phyloP scores from a whole-genome alignment of 2,888 invertebrate species.

The Melinaea marsaeus region DNA sequence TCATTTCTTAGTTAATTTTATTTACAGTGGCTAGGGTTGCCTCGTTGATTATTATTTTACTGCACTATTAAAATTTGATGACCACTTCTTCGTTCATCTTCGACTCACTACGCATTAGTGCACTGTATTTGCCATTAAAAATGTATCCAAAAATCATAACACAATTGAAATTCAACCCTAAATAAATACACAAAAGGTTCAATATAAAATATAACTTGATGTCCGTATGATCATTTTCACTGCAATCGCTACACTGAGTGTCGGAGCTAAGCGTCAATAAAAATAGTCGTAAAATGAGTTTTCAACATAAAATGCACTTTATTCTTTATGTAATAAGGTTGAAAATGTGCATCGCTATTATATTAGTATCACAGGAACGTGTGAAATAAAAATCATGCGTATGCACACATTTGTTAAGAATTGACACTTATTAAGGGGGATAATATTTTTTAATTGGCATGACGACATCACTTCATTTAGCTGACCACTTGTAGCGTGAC shows the following conservation, averaged over 20 bases:
- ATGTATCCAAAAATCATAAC: constrained; percentile 22
- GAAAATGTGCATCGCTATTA: constrained; percentile 33
- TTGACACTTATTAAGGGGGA: constrained; percentile 77
- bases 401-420: constrained; percentile 77
- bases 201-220: constrained; percentile 38
- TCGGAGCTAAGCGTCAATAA: constrained; percentile 75
- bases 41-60: constrained; percentile 77
- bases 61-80: constrained; percentile 77
- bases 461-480: constrained; percentile 74
- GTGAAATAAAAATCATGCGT: constrained; percentile 77
- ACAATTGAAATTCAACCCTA: constrained; percentile 41
- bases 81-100: constrained; percentile 73
- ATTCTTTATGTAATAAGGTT: constrained; percentile 39
- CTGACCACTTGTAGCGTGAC: constrained; percentile 57
- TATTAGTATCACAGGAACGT: constrained; percentile 60
- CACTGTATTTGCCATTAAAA: constrained; percentile 33
- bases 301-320: constrained; percentile 44
- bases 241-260: constrained; percentile 65
- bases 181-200: constrained; percentile 36
- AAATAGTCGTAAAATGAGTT: constrained; percentile 67
- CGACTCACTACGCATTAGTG: constrained; percentile 57
- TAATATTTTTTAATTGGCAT: constrained; percentile 77
- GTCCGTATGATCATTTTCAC: constrained; percentile 55
- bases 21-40: constrained; percentile 50
- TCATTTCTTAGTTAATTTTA: constrained; percentile 30